Percentiles rank a stretch among this genome's conserved stretches.
phyloP scores from a whole-genome alignment of 2,797 vertebrate species.

The Heteromormyrus szaboi region DNA sequence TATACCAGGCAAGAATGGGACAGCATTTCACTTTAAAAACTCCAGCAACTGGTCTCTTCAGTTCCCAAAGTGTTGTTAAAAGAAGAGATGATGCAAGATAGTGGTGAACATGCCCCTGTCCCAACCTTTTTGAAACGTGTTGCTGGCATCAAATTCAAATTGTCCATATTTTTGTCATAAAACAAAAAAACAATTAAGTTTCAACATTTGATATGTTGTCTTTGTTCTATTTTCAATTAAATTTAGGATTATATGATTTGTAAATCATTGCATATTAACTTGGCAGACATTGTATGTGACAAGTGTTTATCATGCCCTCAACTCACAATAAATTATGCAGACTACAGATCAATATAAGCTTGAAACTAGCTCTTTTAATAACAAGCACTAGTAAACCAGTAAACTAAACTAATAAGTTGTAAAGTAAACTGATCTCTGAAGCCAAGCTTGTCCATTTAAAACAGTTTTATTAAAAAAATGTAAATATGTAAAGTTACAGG shows the following conservation, averaged over 20 bases:
- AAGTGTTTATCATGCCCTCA: background rate
- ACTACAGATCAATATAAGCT: background rate
- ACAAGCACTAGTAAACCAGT: background rate
- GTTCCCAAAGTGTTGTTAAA: background rate
- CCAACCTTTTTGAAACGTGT: background rate
- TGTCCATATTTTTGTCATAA: background rate
- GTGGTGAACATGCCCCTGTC: background rate
- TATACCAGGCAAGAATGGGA: no score
- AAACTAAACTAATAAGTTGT: background rate
- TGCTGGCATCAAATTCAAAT: background rate
- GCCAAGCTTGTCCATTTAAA: background rate
- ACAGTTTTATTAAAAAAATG: background rate
- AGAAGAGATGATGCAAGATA: background rate
- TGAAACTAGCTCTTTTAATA: background rate
- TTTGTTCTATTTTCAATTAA: background rate
- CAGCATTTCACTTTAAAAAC: no score
- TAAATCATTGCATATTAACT: background rate
- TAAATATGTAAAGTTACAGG: background rate
- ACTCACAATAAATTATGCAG: background rate
- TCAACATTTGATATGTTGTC: background rate
- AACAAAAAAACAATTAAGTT: background rate
- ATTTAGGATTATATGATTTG: background rate
- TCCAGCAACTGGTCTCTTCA: no score
- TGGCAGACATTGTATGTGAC: background rate
- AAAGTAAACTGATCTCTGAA: background rate